Conservation (phyloP, 2,888 invertebrate species). For the Nowickia ferox region DNA sequence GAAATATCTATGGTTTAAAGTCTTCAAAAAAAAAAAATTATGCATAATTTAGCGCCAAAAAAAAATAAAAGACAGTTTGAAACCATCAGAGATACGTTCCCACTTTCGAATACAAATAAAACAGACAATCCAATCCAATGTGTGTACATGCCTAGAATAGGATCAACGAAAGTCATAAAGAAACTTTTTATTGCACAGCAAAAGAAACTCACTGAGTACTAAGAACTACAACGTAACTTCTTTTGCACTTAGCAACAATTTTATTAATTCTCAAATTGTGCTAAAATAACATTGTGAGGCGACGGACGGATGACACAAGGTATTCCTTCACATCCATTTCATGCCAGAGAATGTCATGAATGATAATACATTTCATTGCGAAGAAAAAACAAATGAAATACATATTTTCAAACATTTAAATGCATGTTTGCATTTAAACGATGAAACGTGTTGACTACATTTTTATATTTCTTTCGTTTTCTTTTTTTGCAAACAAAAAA, state of each 20-base stretch:
- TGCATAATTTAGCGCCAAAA: background rate
- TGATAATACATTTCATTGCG: conserved; percentile 30
- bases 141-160: conserved; percentile 27
- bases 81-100: background rate
- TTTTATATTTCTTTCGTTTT: conserved; percentile 5
- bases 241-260: conserved; percentile 53
- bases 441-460: conserved; percentile 47
- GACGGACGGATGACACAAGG: conserved; percentile 10
- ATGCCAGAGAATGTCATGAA: conserved; percentile 26
- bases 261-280: conserved; percentile 7
- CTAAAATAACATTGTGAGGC: background rate
- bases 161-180: conserved; percentile 46
- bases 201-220: background rate
- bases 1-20: too few relatives aligned
- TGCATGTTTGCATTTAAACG: conserved; percentile 58
- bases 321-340: conserved; percentile 10
- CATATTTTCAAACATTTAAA: conserved; percentile 48
- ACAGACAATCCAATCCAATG: background rate
- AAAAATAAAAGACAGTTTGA: background rate
- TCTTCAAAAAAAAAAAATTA: too few relatives aligned
- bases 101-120: conserved; percentile 6
- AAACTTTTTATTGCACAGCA: conserved; percentile 1
- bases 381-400: conserved; percentile 27
- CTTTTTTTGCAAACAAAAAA: background rate
- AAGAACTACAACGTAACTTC: background rate